Evolutionary conservation across 1,140 invertebrate genomes (phyloP).

Genomic region (Drepana arcuata): DNA sequence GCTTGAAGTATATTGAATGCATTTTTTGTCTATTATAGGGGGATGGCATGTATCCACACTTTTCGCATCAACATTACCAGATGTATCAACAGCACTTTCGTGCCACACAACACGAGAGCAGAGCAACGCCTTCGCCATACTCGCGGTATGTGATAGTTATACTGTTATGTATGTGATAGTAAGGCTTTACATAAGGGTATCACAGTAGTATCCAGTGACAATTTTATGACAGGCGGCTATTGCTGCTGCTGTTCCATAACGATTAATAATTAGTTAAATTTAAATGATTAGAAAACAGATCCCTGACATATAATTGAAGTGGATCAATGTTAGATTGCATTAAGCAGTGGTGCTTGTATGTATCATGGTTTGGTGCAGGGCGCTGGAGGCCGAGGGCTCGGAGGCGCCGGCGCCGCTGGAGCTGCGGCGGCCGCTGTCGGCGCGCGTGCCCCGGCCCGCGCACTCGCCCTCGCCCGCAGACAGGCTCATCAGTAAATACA

Average conservation of each 20-base stretch:
- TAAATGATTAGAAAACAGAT: no score
- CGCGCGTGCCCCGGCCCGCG: constrained; percentile 51
- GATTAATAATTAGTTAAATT: no score
- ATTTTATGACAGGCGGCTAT: no score
- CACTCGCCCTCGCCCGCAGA: constrained; percentile 77
- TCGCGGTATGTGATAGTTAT: constrained; percentile 36
- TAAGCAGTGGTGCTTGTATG: no score
- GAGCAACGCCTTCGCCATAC: constrained; percentile 70
- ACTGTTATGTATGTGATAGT: no score
- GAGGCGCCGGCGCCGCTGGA: constrained; percentile 81
- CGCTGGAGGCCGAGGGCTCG: constrained; percentile 75
- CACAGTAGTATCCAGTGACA: no score
- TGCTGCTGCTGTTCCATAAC: no score
- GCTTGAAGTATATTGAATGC: no score
- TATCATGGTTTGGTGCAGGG: constrained; percentile 28
- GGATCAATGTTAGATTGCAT: no score
- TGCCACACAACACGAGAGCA: constrained; percentile 74
- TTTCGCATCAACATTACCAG: constrained; percentile 82
- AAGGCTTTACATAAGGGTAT: no score
- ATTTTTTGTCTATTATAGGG: constrained; percentile 76
- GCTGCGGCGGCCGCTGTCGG: constrained; percentile 73
- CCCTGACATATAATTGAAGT: no score
- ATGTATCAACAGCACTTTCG: constrained; percentile 78
- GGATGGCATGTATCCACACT: constrained; percentile 78
- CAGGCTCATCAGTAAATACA: constrained; percentile 77